These are phyloP conservation scores for Theocolax elegans DNA, from an alignment of 1,140 invertebrate species.

Conservation along the genomic window DNA sequence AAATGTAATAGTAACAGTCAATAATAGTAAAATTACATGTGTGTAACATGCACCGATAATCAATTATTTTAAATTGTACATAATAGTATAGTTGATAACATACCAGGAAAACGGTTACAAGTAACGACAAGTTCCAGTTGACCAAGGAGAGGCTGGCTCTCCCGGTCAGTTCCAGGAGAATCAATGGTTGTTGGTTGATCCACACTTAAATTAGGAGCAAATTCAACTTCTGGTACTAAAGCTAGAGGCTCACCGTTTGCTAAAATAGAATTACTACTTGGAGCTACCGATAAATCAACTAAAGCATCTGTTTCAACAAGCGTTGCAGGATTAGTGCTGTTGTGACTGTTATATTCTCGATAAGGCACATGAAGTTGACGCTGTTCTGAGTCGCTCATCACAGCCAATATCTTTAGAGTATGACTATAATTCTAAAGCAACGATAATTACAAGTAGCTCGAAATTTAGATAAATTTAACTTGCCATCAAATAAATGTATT, in stretches of 20 bases:
- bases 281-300: conserved; percentile 56
- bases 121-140: conserved; percentile 81
- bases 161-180: conserved; percentile 81
- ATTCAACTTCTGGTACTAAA: conserved; percentile 62
- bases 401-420: conserved; percentile 51
- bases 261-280: conserved; percentile 29
- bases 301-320: conserved; percentile 59
- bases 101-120: conserved; percentile 86
- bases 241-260: conserved; percentile 48
- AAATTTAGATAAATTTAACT: background rate
- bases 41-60: too few relatives aligned
- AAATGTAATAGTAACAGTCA: too few relatives aligned
- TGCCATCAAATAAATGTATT: conserved; percentile 10
- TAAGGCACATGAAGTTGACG: conserved; percentile 66
- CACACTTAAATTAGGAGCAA: conserved; percentile 56
- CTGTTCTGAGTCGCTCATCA: conserved; percentile 68
- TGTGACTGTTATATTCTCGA: conserved; percentile 65
- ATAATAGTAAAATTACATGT: too few relatives aligned
- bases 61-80: too few relatives aligned
- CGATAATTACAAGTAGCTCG: background rate
- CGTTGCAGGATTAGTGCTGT: conserved; percentile 55
- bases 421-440: conserved; percentile 40
- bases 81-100: conserved; percentile 41
- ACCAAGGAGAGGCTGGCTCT: conserved; percentile 89
- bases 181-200: conserved; percentile 72